phyloP scores from a whole-genome alignment of 2,113 vertebrate species.

The Coptodon bakossiorum region DNA sequence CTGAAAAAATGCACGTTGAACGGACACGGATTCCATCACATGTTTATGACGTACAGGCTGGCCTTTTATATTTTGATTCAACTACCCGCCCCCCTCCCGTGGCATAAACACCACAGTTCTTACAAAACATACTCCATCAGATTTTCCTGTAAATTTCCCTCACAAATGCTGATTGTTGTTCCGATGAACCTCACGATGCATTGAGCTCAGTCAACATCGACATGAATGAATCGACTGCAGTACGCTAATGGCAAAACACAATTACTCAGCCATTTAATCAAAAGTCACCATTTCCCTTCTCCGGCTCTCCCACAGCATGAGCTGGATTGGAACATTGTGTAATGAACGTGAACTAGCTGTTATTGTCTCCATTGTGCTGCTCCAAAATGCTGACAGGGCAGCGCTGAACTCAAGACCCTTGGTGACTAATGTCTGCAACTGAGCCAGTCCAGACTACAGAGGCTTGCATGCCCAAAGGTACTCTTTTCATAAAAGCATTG shows the following conservation, averaged over 20 bases:
- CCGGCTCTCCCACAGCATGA: neutral
- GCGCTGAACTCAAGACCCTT: neutral
- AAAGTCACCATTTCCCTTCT: neutral
- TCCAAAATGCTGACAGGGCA: neutral
- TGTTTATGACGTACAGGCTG: neutral
- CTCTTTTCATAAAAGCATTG: neutral
- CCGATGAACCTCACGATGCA: neutral
- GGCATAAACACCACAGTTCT: neutral
- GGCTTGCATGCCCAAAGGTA: neutral
- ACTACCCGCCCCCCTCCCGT: neutral
- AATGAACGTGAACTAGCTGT: slow-evolving; percentile 14
- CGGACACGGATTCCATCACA: neutral
- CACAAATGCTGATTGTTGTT: slow-evolving; percentile 1
- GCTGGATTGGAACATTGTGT: neutral
- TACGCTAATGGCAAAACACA: neutral
- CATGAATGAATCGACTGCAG: neutral
- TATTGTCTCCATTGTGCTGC: slow-evolving; percentile 4
- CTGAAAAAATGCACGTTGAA: neutral
- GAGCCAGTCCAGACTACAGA: neutral
- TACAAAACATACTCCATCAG: neutral
- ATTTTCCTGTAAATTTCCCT: neutral
- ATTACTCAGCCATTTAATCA: neutral
- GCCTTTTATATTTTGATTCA: neutral
- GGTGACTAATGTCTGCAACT: neutral
- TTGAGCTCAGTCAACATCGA: neutral